Evolutionary conservation across 1,140 invertebrate genomes (phyloP), one percentile per base, ranked within the genome.

Genomic region (Drosophila micromelanica): DNA sequence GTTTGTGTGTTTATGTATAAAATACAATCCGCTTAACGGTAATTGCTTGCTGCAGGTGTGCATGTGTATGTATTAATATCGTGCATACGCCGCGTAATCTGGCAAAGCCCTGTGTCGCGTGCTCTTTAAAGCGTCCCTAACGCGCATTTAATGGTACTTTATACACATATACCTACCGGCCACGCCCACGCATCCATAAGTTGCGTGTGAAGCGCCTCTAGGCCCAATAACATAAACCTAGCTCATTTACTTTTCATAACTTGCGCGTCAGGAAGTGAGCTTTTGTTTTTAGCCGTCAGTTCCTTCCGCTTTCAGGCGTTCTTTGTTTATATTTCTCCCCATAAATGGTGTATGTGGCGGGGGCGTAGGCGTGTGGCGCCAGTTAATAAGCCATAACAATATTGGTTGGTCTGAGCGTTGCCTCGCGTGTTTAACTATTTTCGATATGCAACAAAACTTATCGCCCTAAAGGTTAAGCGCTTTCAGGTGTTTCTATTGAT

Each of bases 241-340:
- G 64, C 82, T 87, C 57, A 86, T 86, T 82, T 86, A 86, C 87
- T 78, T 87, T 87, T 87, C 84, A 87, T 87, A 87, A 79, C 49
- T 62, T 46, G 37, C 20, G 48, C 45, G 42, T 40, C 59, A 73
- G 85, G 85, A 89, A 89, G 85, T 78, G 49, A 71, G 85, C 85
- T 90, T 89, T 89, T 89, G 85, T 90, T 90, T 85, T 78, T 69
- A 90, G 85, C 85, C 85, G 86, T 80, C 79, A 90, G 73, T 85
- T 90, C 73, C 85, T 89, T 89, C 85, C 85, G 85, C 57, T 80
- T 61, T 54, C 9, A n/a, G 54, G 60, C 37, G 76, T 69, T 80
- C 73, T 80, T 80, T 63, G 56, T 55, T 65, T 76, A 67, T 68
- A 35, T 63, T 62, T 45, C 23, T n/a, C 46, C 45, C 56, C 20